A percentile compares a stretch with the other conserved stretches of the same genome.
phyloP scores from a whole-genome alignment of 2,113 vertebrate genomes.

The Notarius lentiginosus region DNA sequence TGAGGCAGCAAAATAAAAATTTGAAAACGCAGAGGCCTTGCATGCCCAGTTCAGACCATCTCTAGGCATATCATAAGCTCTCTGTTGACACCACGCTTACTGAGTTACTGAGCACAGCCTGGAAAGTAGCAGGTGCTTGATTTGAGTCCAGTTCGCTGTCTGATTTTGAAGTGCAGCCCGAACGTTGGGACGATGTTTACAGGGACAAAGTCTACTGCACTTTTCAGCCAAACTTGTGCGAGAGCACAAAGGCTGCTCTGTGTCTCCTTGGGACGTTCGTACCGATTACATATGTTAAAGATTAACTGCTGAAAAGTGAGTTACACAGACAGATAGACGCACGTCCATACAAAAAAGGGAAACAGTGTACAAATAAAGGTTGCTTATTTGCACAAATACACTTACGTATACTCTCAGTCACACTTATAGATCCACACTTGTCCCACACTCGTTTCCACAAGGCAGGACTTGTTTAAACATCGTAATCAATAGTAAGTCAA shows the following conservation, averaged over 20 bases:
- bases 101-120: constrained; percentile 63
- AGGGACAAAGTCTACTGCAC: constrained; percentile 69
- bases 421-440: constrained; percentile 6
- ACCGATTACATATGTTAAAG: constrained; percentile 56
- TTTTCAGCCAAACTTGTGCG: constrained; percentile 53
- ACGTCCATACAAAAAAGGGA: constrained; percentile 20
- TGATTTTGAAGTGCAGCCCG: constrained; percentile 48
- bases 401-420: neutral
- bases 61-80: constrained; percentile 48
- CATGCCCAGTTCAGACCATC: constrained; percentile 31
- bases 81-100: constrained; percentile 62
- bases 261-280: constrained; percentile 45
- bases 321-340: constrained; percentile 36
- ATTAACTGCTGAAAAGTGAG: constrained; percentile 53
- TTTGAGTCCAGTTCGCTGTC: constrained; percentile 58
- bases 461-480: constrained; percentile 11
- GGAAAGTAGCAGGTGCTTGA: constrained; percentile 71
- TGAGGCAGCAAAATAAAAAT: neutral
- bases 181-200: constrained; percentile 62
- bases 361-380: neutral
- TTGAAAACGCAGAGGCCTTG: constrained; percentile 34
- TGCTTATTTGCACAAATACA: constrained; percentile 18
- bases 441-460: neutral
- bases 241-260: constrained; percentile 60
- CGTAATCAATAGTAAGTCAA: constrained; percentile 5